These are phyloP conservation scores for Hydra vulgaris DNA, from an alignment of 30 jellyfish, hydroid and myxozoan genomes.

Conservation along the genomic window DNA sequence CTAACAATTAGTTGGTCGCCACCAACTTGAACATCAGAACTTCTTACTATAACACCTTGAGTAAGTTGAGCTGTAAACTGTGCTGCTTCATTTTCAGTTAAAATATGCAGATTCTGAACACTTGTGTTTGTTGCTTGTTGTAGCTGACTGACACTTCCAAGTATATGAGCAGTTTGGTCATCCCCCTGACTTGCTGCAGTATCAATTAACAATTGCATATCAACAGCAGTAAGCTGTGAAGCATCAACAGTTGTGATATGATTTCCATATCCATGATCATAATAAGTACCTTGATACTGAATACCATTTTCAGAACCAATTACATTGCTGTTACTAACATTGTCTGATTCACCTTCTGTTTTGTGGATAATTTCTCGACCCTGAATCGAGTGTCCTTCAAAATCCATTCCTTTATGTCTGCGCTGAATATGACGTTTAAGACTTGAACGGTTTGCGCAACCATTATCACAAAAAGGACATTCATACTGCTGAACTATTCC, in stretches of 20 bases:
- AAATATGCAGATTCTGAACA: conserved; percentile 26
- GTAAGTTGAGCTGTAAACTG: conserved; percentile 36
- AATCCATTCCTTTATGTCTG: conserved; percentile 36
- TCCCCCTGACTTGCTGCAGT: conserved; percentile 37
- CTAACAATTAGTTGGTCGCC: conserved; percentile 31
- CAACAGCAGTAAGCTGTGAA: conserved; percentile 35
- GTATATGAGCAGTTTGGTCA: conserved; percentile 28
- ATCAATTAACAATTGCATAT: conserved; percentile 29
- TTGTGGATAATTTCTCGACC: conserved; percentile 22
- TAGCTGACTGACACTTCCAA: conserved; percentile 16
- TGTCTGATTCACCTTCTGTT: conserved; percentile 15
- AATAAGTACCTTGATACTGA: conserved; percentile 29
- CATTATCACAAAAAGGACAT: conserved; percentile 34
- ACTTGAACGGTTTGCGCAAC: conserved; percentile 33
- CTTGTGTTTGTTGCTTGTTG: conserved; percentile 17
- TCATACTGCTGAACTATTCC: conserved; percentile 31
- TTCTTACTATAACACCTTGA: conserved; percentile 35
- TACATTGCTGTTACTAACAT: background rate
- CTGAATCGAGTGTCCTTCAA: conserved; percentile 29
- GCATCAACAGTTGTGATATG: conserved; percentile 29
- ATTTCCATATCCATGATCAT: conserved; percentile 30
- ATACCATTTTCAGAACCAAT: conserved; percentile 22
- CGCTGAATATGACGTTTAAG: conserved; percentile 41
- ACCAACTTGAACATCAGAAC: conserved; percentile 21
- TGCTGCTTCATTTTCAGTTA: conserved; percentile 32